These are phyloP conservation scores for Astreopora myriophthalma DNA, from an alignment of 64 coral and sea anemone species.

Conservation along the genomic window DNA sequence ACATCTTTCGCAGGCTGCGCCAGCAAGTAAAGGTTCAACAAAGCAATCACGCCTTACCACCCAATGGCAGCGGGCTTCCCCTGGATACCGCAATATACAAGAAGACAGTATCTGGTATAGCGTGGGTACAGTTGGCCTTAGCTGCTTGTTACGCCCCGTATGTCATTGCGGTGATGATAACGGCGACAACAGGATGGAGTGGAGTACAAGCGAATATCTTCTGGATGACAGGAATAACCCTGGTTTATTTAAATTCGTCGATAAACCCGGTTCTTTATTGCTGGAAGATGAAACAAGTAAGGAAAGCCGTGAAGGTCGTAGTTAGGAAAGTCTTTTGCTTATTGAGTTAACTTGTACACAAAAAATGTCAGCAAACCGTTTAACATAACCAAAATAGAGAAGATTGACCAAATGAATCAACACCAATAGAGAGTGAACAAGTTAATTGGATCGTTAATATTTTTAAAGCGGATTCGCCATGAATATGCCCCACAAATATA, in stretches of 20 bases:
- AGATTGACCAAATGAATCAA: too few relatives aligned
- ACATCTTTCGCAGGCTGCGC: background rate
- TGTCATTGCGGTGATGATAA: background rate
- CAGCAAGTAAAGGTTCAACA: background rate
- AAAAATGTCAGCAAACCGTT: too few relatives aligned
- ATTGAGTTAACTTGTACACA: background rate
- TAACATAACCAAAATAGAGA: too few relatives aligned
- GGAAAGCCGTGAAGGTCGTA: background rate
- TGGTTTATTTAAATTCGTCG: conserved; percentile 9
- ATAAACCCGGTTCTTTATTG: conserved; percentile 17
- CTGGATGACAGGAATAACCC: background rate
- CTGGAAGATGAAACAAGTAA: conserved; percentile 2
- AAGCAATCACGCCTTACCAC: background rate
- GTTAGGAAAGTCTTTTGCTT: background rate
- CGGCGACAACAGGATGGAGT: background rate
- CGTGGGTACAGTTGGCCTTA: background rate
- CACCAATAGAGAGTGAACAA: too few relatives aligned
- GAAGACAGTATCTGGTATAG: background rate
- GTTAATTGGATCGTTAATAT: too few relatives aligned
- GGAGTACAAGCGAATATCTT: background rate
- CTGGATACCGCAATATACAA: background rate
- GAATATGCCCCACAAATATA: too few relatives aligned
- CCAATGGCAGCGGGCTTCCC: background rate
- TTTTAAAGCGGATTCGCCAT: too few relatives aligned
- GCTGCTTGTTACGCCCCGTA: background rate